Base-by-base conservation (phyloP, 2,888 invertebrate species). In the Nomada ferruginata region DNA sequence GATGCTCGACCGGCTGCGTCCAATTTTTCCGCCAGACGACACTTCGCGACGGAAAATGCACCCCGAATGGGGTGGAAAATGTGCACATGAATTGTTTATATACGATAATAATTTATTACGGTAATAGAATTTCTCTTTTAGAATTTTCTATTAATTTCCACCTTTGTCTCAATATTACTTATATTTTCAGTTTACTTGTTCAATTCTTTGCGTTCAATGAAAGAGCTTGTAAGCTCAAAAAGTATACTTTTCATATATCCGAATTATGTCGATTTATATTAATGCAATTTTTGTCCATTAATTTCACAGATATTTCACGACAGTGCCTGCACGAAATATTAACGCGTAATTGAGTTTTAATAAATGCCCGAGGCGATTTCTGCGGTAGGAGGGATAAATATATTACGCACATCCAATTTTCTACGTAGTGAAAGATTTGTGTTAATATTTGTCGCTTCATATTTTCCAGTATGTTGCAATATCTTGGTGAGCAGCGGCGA, bases 381-480 rank as follows among this genome's bases (percentile, higher is more conserved):
- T 47, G 4, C 23, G 13, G 3, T 2, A 2, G 2, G 13, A 60
- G 36, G n/a, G 18, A 2, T 36, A 55, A 63, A 50, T 76, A 63
- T 50, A 36, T 63, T 18, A 7, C 29, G 44, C 9, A 0, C 15
- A 36, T 50, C 9, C n/a, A 72, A 76, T 76, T 44, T 55, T 13
- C 7, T 2, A 61, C 23, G n/a, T 26, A 13, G 0, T 2, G 18
- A 13, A 15, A 15, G 23, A 52, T 63, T 78, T 64, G 18, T 66
- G 52, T 72, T 68, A 80, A 80, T 78, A 78, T 68, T 78, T 13
- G 60, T 36, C 44, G 52, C 23, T 63, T 52, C 23, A 68, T 78
- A 72, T 72, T 78, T 78, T 72, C 66, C 29, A 44, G 52, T 13
- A 47, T 63, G 61, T 55, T 44, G 70, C 61, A 78, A 78, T 80